Base-by-base conservation (phyloP, 2,888 invertebrate genomes). In the Melinaea marsaeus region DNA sequence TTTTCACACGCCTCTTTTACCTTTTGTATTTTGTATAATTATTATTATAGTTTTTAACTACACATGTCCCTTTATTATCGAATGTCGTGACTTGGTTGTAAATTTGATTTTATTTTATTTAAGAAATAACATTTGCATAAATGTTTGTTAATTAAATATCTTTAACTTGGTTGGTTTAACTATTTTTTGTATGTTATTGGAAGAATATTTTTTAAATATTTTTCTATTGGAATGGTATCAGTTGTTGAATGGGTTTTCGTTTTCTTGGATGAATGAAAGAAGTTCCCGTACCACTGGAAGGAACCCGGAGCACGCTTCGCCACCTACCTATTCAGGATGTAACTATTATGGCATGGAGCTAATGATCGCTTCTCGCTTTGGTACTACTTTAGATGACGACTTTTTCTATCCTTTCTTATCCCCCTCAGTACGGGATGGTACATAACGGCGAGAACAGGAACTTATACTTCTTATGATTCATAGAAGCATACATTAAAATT, bases 261-360 rank as follows among this genome's bases (percentile, higher is more conserved):
- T 72, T 74, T 74, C 73, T 73, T 74, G 79, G 79, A 86, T 87
- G 86, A 87, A 88, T 86, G 88, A 81, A 86, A 80, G 77, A 81
- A 81, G 63, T 62, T 62, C 60, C 37, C 37, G 64, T 61, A 61
- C 22, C 46, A 32, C 56, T 51, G 45, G 84, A 79, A 84, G 79
- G 77, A 81, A 83, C 75, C 73, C 74, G 75, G 73, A 71, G 75
- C 89, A 86, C 86, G 83, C 85, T 85, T 83, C 79, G 75, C 83
- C 85, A 84, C 87, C 86, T 83, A 81, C 88, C 85, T 85, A 84
- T 88, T 88, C 86, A 88, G 88, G 90, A 89, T 88, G 84, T 81
- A 77, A 83, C 85, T 77, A 79, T 86, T 90, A 90, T 88, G 90
- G 89, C 80, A 78, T 79, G 84, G 84, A 79, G 87, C 90, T 90